Conservation (phyloP, 2,113 vertebrate species). For the Daubentonia madagascariensis region DNA sequence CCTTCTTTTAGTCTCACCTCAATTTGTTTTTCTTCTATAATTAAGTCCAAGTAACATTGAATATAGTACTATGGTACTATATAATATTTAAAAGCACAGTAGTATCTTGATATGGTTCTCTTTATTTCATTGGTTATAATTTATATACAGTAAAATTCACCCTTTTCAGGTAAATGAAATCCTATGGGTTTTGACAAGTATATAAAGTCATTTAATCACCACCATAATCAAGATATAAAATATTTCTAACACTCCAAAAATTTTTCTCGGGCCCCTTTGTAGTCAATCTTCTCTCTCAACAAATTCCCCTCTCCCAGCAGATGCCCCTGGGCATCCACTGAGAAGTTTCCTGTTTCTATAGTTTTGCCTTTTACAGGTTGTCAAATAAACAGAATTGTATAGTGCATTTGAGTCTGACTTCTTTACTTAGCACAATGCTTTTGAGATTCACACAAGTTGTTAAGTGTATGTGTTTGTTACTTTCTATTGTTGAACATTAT, state of each 20-base stretch:
- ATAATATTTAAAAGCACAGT: not conserved
- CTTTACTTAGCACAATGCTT: not conserved
- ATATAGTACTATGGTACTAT: not conserved
- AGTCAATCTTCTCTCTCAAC: not conserved
- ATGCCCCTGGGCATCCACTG: not conserved
- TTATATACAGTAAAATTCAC: not conserved
- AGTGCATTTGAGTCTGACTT: not conserved
- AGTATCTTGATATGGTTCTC: not conserved
- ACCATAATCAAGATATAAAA: not conserved
- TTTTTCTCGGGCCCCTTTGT: not conserved
- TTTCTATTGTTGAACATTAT: not conserved
- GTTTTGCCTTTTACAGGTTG: not conserved
- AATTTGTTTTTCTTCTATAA: not conserved
- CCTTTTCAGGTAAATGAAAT: not conserved
- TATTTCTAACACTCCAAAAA: not conserved
- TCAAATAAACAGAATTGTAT: not conserved
- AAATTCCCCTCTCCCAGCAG: not conserved
- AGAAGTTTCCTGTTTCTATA: not conserved
- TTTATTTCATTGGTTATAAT: not conserved
- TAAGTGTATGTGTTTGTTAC: not conserved
- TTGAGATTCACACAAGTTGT: not conserved
- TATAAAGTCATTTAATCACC: not conserved
- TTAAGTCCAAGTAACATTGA: not conserved
- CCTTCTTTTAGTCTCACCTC: not conserved
- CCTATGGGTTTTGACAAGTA: not conserved